Evolutionary conservation across 1,140 invertebrate genomes (phyloP), one percentile per base, ranked within the genome.

Genomic region (Drosophila mayri): DNA sequence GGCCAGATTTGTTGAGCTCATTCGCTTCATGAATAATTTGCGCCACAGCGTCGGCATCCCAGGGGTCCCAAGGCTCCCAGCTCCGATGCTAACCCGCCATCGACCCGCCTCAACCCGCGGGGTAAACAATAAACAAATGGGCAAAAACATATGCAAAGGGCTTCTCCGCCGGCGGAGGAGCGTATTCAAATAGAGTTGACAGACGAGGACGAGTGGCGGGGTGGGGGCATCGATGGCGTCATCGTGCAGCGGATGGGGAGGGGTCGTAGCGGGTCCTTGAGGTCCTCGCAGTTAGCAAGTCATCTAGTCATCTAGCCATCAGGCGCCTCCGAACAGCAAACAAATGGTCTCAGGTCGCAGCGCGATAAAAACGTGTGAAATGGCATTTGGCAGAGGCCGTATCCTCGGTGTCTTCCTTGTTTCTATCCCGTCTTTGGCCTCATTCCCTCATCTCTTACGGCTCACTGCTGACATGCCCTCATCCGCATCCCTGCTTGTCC

Each of bases 11-110:
- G 83, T 87, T 84, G 84, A 84, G 84, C 84, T 88, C 84, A 87
- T 87, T 84, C 85, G 80, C 72, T 87, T 88, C 84, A 87, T 87
- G 84, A 87, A 87, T 87, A 87, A 87, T 88, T 87, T 87, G 76
- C 76, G 83, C 84, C 79, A 87, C 79, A 81, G 85, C 67, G 83
- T 87, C 82, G 83, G 75, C 74, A 73, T 73, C 70, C 70, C 67
- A 47, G 22, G 70, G 70, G 54, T 30, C 38, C 32, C 12, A 11
- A 16, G 20, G 37, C 22, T 16, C 22, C 28, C 28, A 18, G 47
- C 49, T 18, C 49, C 1, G 20, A 18, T 54, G 28, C 62, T 32
- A n/a, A n/a, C 54, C 50, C 52, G 30, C 49, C 28, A 50, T 20
- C 25, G 35, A 52, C 47, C 38, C 41, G 18, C 30, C 50, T 28